A percentile compares a stretch with the other conserved stretches of the same genome.
These are phyloP conservation scores for Valencia hispanica DNA, from an alignment of 2,797 vertebrate genomes.

Conservation along the genomic window DNA sequence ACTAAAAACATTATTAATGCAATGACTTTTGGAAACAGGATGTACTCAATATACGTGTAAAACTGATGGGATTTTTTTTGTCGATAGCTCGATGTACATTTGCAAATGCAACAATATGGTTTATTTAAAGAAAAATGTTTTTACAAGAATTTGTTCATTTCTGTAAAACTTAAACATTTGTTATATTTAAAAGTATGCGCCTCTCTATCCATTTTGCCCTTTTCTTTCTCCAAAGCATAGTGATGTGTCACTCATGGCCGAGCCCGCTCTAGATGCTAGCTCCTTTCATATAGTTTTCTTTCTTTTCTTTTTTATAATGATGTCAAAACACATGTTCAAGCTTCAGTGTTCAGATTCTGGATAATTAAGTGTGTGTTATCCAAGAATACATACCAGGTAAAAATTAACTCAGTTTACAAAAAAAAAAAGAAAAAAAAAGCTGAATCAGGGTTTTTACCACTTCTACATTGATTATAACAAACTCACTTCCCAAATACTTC, in stretches of 20 bases:
- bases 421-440: no score
- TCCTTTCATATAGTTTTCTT: neutral
- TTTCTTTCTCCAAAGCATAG: conserved; percentile 47
- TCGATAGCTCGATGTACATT: neutral
- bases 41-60: neutral
- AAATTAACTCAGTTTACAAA: neutral
- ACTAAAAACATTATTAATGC: neutral
- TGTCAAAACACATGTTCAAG: neutral
- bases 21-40: neutral
- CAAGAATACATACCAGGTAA: neutral
- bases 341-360: neutral
- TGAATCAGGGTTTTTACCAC: no score
- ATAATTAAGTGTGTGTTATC: neutral
- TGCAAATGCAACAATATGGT: neutral
- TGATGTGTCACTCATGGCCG: neutral
- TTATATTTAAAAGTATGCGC: conserved; percentile 5
- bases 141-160: no score
- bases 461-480: no score
- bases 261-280: neutral
- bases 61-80: neutral
- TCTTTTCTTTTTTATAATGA: neutral
- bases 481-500: no score
- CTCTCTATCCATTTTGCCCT: conserved; percentile 27
- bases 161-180: no score
- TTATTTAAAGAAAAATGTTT: neutral